Percentiles rank a stretch among this genome's conserved stretches.
phyloP scores from a whole-genome alignment of 2,888 invertebrate species.

The Caenorhabditis parvicauda region DNA sequence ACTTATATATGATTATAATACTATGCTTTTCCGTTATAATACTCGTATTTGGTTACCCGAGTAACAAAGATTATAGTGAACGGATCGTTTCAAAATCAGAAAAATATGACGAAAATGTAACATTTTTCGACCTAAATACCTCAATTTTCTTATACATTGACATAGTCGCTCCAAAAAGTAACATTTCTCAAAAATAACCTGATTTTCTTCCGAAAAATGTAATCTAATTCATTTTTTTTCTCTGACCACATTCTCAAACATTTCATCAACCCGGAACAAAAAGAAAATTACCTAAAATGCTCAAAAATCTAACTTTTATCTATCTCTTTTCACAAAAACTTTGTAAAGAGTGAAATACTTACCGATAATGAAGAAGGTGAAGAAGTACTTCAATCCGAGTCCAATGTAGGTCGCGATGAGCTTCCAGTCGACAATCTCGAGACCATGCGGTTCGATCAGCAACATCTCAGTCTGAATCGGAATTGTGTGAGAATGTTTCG shows the following conservation, averaged over 20 bases:
- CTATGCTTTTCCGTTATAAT: too few relatives aligned
- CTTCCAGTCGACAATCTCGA: constrained; percentile 47
- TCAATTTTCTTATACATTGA: too few relatives aligned
- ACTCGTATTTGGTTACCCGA: too few relatives aligned
- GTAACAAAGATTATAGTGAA: too few relatives aligned
- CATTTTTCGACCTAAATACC: too few relatives aligned
- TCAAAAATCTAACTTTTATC: neutral
- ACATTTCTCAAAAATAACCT: neutral
- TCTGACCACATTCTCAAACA: neutral
- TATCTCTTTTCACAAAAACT: constrained; percentile 1
- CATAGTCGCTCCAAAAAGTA: neutral
- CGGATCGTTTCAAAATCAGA: too few relatives aligned
- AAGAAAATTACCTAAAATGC: neutral
- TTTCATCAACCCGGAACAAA: too few relatives aligned
- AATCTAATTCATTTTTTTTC: neutral
- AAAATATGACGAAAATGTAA: too few relatives aligned
- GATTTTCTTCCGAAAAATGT: neutral
- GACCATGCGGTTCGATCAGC: constrained; percentile 48
- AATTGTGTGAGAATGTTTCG: too few relatives aligned
- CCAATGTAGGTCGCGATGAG: constrained; percentile 19
- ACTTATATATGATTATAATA: too few relatives aligned
- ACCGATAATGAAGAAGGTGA: constrained; percentile 42
- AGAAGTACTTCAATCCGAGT: constrained; percentile 28
- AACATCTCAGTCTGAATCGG: constrained; percentile 44
- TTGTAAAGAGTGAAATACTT: constrained; percentile 7